Evolutionary conservation across 2,797 vertebrate species (phyloP).

Genomic region (Brachyrhaphis roseni): DNA sequence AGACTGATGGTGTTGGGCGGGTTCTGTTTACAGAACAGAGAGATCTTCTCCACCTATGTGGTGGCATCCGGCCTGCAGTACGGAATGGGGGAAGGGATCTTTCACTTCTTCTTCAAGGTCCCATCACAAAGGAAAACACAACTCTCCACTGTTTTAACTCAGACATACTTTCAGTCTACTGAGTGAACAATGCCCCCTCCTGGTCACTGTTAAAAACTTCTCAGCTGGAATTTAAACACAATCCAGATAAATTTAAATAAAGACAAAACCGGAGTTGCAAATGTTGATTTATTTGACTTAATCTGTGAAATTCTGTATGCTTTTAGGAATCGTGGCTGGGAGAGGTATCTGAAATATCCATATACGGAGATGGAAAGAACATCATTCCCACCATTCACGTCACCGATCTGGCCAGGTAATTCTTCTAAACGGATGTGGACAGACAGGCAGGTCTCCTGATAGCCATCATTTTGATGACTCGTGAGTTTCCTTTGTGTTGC

Average conservation of each 20-base stretch:
- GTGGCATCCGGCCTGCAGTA: constrained; percentile 91
- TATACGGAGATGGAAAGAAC: constrained; percentile 90
- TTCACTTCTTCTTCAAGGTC: constrained; percentile 95
- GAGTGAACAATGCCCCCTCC: not conserved
- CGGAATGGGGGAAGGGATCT: constrained; percentile 88
- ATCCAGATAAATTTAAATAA: not conserved
- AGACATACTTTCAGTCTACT: not conserved
- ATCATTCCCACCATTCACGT: constrained; percentile 89
- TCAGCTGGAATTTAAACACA: not conserved
- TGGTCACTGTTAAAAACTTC: not conserved
- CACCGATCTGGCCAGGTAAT: constrained; percentile 87
- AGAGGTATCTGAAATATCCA: constrained; percentile 74
- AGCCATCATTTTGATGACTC: too few species aligned
- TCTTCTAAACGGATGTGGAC: not conserved
- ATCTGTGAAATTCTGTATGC: constrained; percentile 19
- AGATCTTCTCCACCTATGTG: constrained; percentile 84
- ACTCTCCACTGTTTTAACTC: not conserved
- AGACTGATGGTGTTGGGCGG: not conserved
- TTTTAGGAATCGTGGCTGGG: constrained; percentile 87
- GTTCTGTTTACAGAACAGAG: constrained; percentile 64
- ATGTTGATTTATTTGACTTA: not conserved
- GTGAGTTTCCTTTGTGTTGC: constrained; percentile 10
- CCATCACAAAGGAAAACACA: not conserved
- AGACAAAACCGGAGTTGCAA: not conserved
- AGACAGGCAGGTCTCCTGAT: not conserved